Base-by-base conservation (phyloP, 2,888 invertebrate species). In the Tetramorium bicarinatum region DNA sequence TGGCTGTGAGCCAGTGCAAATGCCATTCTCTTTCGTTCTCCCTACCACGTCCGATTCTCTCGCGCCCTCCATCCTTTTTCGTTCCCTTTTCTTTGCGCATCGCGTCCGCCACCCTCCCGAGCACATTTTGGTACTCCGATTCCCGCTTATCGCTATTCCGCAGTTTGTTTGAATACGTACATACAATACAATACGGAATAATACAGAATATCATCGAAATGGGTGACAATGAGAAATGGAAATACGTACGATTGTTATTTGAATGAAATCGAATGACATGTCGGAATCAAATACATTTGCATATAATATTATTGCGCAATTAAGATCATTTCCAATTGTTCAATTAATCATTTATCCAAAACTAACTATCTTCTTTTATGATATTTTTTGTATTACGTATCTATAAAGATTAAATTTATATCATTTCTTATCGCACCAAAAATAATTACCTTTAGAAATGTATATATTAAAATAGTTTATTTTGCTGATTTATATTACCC, bases 1-100 rank as follows among this genome's bases (percentile, higher is more conserved):
- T 93, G 93, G 92, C 93, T 88, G 88, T 84, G 87, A 92, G 92
- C 93, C 92, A 92, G 89, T 92, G 90, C 90, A 90, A 92, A 93
- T 92, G 90, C 91, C 89, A 86, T 88, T 89, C 88, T 85, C 84
- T 88, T 88, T 87, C 88, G 80, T 59, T 82, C 84, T 56, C 56
- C 61, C 75, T 81, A 61, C 71, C 69, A 56, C 56, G 34, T 84
- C 62, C 76, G 56, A 76, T 61, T 82, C 75, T 76, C 74, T 79
- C 80, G 29, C 62, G 49, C 79, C 66, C 77, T 64, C 61, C 54
- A 49, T n/a, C 59, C 62, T 62, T 75, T 76, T 66, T 69, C 80
- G 41, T 29, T n/a, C 81, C 71, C 52, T 82, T 66, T 81, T 81
- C 72, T 72, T 86, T 85, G 56, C 76, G 59, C 59, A 56, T 76